Conservation (phyloP, 2,888 invertebrate genomes). For the Didymodactylos carnosus region DNA sequence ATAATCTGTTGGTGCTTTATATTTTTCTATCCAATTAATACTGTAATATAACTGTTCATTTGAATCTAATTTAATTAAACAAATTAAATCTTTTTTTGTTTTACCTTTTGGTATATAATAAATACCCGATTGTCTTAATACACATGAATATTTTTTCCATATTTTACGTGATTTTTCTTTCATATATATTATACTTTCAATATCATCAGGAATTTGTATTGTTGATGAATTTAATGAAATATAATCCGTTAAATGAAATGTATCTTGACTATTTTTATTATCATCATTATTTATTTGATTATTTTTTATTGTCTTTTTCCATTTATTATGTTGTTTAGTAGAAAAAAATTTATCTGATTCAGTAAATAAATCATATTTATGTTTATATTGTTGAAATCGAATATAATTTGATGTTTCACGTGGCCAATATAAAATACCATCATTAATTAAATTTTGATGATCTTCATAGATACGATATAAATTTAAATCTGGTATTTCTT, state of each 20-base stretch:
- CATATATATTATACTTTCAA: constrained; percentile 77
- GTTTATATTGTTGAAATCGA: constrained; percentile 47
- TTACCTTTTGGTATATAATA: constrained; percentile 76
- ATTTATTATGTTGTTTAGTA: too few species aligned
- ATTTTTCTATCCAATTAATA: constrained; percentile 89
- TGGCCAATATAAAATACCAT: constrained; percentile 86
- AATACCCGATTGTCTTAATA: constrained; percentile 74
- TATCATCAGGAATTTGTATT: constrained; percentile 34
- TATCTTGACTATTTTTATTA: neutral
- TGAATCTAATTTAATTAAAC: constrained; percentile 66
- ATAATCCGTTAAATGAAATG: neutral
- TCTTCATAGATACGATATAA: constrained; percentile 96
- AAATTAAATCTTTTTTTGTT: constrained; percentile 37
- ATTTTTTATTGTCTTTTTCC: too few species aligned
- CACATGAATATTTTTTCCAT: constrained; percentile 92
- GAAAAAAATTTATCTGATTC: neutral
- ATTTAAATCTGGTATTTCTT: constrained; percentile 79
- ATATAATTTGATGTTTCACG: constrained; percentile 87
- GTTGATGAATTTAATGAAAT: neutral
- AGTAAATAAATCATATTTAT: constrained; percentile 53
- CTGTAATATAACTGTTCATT: constrained; percentile 67
- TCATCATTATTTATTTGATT: too few species aligned
- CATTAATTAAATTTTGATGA: constrained; percentile 74
- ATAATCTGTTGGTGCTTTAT: constrained; percentile 82
- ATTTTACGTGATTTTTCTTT: constrained; percentile 91